Percentiles rank a stretch among this genome's conserved stretches.
These are phyloP conservation scores for Malacoraja senta DNA, from an alignment of 2,797 vertebrate genomes.

Conservation along the genomic window DNA sequence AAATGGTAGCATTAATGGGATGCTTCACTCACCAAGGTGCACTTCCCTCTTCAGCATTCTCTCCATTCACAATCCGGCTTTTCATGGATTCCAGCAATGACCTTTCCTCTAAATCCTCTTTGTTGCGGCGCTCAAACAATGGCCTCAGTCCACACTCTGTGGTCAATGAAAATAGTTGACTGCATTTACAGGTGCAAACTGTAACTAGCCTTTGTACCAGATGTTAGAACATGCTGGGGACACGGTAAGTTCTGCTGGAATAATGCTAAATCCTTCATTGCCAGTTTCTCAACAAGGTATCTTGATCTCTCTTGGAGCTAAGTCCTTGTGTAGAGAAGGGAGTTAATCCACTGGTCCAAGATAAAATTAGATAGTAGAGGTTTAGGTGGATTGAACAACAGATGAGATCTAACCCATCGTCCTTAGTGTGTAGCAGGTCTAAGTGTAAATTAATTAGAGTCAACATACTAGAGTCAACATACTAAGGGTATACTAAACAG, in stretches of 20 bases:
- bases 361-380: neutral
- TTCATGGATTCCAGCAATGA: conserved; percentile 65
- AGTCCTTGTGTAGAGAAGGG: neutral
- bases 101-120: conserved; percentile 59
- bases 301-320: neutral
- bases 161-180: conserved; percentile 15
- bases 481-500: no score
- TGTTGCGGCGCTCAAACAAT: conserved; percentile 68
- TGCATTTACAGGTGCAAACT: neutral
- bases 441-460: no score
- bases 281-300: neutral
- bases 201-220: neutral
- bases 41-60: conserved; percentile 64
- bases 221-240: neutral
- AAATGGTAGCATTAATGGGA: neutral
- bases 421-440: no score
- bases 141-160: conserved; percentile 79
- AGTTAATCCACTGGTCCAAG: neutral
- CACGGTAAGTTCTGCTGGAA: neutral
- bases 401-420: neutral
- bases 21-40: conserved; percentile 72
- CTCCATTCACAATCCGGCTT: conserved; percentile 69
- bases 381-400: neutral
- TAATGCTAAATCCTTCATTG: neutral
- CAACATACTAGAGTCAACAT: no score